A percentile compares a stretch with the other conserved stretches of the same genome.
phyloP scores from a whole-genome alignment of 2,113 vertebrate genomes.

The Rhombomys opimus region DNA sequence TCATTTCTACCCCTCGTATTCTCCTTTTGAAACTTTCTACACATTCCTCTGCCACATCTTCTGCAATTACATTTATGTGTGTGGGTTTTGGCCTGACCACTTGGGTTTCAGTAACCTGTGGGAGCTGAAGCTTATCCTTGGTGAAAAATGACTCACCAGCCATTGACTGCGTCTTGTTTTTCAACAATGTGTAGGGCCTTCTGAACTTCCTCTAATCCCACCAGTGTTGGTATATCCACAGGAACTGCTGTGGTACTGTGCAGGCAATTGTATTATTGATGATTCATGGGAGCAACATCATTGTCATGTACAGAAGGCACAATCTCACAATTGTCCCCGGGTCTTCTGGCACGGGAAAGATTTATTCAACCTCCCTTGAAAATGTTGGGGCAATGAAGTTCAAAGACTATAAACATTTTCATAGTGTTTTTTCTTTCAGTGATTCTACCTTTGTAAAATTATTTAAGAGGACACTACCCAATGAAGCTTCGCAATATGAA shows the following conservation, averaged over 20 bases:
- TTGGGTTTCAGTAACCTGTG: neutral
- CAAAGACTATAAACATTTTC: neutral
- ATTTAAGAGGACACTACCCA: neutral
- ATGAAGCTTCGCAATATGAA: constrained; percentile 6
- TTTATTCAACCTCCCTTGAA: neutral
- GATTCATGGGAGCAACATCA: neutral
- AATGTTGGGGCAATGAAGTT: neutral
- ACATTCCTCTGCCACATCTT: neutral
- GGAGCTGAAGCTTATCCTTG: neutral
- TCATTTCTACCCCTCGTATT: neutral
- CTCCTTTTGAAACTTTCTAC: no score
- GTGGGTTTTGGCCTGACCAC: no score
- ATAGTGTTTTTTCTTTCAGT: neutral
- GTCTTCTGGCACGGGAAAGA: neutral
- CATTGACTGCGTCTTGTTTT: neutral
- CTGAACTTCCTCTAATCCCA: no score
- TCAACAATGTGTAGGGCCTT: neutral
- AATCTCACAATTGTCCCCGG: neutral
- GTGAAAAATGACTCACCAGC: no score
- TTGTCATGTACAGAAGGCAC: neutral
- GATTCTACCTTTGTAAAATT: neutral
- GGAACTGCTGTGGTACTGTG: neutral
- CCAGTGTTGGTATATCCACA: neutral
- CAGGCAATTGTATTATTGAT: no score
- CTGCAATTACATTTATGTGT: neutral